Conservation (phyloP, 2,113 vertebrate species). For the Gavialis gangeticus region DNA sequence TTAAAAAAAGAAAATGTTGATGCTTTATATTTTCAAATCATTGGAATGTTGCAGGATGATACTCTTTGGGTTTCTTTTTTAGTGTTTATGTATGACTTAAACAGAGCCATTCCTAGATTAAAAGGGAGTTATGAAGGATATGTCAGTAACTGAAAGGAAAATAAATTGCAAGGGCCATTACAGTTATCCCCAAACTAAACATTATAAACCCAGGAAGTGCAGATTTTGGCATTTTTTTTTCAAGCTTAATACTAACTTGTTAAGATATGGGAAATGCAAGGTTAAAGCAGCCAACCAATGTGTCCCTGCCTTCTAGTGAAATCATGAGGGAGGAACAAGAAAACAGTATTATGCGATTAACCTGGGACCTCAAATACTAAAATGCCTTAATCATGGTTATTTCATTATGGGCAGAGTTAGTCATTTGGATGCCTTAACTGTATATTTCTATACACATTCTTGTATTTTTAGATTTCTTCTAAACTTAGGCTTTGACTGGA, state of each 20-base stretch:
- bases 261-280: neutral
- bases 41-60: neutral
- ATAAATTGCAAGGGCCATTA: neutral
- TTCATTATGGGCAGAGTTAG: neutral
- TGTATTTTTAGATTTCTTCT: neutral
- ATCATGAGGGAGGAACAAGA: neutral
- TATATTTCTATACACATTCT: neutral
- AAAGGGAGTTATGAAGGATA: neutral
- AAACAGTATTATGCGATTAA: no score
- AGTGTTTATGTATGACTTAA: neutral
- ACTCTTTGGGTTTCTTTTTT: neutral
- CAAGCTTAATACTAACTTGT: neutral
- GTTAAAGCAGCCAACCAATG: neutral
- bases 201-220: neutral
- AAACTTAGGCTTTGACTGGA: neutral
- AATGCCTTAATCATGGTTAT: neutral
- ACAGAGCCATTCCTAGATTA: neutral
- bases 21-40: neutral
- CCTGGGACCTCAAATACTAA: neutral
- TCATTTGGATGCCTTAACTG: neutral
- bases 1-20: neutral
- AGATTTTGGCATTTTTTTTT: neutral
- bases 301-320: neutral
- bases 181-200: neutral
- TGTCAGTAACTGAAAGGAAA: neutral